phyloP scores from a whole-genome alignment of 2,113 vertebrate genomes.

The Phalacrocorax pelagicus region DNA sequence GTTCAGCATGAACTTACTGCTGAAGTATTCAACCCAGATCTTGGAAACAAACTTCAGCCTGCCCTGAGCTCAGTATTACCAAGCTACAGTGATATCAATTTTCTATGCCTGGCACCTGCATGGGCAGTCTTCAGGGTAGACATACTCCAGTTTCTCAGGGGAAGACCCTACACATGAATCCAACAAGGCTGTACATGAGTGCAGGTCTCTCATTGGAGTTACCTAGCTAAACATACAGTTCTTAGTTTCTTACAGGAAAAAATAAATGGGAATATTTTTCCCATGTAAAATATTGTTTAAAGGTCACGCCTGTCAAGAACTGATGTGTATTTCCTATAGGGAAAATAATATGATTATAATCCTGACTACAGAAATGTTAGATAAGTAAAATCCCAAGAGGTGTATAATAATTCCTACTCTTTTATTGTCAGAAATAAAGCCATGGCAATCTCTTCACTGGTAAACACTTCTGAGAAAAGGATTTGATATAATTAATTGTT shows the following conservation, averaged over 20 bases:
- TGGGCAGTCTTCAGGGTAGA: not conserved
- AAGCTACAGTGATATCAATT: not conserved
- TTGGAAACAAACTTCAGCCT: not conserved
- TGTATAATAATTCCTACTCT: not conserved
- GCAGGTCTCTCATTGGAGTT: not conserved
- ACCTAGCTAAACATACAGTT: not conserved
- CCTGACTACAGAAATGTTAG: not conserved
- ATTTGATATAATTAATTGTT: conserved; percentile 30
- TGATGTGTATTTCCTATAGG: not conserved
- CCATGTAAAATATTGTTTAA: not conserved
- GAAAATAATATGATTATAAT: not conserved
- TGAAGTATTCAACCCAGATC: not conserved
- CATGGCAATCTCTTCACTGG: not conserved
- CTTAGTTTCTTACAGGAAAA: not conserved
- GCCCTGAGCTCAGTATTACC: not conserved
- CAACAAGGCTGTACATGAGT: not conserved
- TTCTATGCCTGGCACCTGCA: not conserved
- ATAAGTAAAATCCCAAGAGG: not conserved
- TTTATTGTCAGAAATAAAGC: not conserved
- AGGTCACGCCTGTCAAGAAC: not conserved
- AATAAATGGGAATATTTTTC: not conserved
- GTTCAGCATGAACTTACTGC: not conserved
- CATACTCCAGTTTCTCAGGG: not conserved
- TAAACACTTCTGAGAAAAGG: not conserved
- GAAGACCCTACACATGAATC: not conserved